A percentile compares a stretch with the other conserved stretches of the same genome.
These are phyloP conservation scores for Lonchura striata DNA, from an alignment of 2,113 vertebrate genomes.

Conservation along the genomic window DNA sequence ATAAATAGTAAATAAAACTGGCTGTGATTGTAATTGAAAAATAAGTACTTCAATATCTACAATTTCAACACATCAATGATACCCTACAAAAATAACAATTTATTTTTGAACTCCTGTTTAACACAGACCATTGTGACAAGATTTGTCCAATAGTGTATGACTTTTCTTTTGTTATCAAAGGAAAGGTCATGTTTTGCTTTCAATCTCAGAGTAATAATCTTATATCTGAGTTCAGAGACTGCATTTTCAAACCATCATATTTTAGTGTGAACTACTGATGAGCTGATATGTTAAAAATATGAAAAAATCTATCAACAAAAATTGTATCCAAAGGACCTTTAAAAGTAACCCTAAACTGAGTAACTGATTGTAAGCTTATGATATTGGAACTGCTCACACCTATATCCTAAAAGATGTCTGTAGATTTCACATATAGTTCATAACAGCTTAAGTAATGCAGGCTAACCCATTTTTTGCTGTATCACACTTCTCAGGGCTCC, in stretches of 20 bases:
- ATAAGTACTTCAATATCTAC: neutral
- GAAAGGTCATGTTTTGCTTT: conserved; percentile 22
- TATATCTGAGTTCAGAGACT: neutral
- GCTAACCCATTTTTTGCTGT: conserved; percentile 32
- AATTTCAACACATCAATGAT: neutral
- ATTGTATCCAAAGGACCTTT: neutral
- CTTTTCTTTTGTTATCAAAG: neutral
- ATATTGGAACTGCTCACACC: conserved; percentile 9
- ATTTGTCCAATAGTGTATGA: neutral
- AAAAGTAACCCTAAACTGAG: conserved; percentile 20
- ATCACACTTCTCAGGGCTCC: conserved; percentile 23
- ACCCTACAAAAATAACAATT: neutral
- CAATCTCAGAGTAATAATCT: conserved; percentile 4
- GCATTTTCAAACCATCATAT: neutral
- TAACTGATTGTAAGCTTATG: conserved; percentile 9
- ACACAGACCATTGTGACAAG: neutral
- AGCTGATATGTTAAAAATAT: conserved; percentile 12
- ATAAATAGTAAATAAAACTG: neutral
- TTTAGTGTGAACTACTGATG: neutral
- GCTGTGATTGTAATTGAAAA: neutral
- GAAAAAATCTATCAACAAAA: conserved; percentile 5
- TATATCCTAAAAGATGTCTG: conserved; percentile 4
- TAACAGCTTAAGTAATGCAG: conserved; percentile 10
- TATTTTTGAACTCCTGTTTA: neutral
- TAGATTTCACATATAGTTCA: conserved; percentile 26